Conservation (phyloP, 2,888 invertebrate species). For the Diachrysia chrysitis region DNA sequence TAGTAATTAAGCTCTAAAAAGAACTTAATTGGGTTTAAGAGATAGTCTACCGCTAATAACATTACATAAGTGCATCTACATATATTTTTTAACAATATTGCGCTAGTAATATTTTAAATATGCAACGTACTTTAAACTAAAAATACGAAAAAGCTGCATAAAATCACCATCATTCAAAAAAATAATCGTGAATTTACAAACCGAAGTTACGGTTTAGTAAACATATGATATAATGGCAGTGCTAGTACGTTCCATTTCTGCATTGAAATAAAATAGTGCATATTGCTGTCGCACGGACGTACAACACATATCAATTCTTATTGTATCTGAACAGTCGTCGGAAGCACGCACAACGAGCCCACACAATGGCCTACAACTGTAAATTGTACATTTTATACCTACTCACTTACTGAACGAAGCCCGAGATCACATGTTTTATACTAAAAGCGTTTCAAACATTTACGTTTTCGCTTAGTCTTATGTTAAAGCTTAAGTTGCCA, state of each 20-base stretch:
- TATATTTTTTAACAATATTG: constrained; percentile 3
- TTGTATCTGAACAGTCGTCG: constrained; percentile 62
- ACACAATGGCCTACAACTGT: constrained; percentile 52
- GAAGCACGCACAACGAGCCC: constrained; percentile 61
- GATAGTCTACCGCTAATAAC: background rate
- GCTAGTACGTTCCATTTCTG: constrained; percentile 24
- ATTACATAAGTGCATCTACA: background rate
- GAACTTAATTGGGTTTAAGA: background rate
- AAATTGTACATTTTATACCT: constrained; percentile 52
- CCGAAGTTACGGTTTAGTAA: constrained; percentile 29
- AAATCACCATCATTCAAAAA: constrained; percentile 22
- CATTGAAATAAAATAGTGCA: constrained; percentile 63
- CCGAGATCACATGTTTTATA: constrained; percentile 24
- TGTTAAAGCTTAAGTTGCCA: constrained; percentile 30
- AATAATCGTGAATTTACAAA: constrained; percentile 20
- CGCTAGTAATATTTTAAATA: background rate
- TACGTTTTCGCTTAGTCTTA: constrained; percentile 23
- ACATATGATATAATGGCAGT: constrained; percentile 25
- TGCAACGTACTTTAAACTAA: background rate
- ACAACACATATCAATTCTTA: constrained; percentile 65
- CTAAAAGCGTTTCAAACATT: constrained; percentile 38
- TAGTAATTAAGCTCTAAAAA: background rate
- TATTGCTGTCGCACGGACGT: constrained; percentile 59
- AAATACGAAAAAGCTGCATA: constrained; percentile 8
- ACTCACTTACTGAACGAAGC: constrained; percentile 27